Evolutionary conservation across 2,888 invertebrate genomes (phyloP).

Genomic region (Zygaena filipendulae): DNA sequence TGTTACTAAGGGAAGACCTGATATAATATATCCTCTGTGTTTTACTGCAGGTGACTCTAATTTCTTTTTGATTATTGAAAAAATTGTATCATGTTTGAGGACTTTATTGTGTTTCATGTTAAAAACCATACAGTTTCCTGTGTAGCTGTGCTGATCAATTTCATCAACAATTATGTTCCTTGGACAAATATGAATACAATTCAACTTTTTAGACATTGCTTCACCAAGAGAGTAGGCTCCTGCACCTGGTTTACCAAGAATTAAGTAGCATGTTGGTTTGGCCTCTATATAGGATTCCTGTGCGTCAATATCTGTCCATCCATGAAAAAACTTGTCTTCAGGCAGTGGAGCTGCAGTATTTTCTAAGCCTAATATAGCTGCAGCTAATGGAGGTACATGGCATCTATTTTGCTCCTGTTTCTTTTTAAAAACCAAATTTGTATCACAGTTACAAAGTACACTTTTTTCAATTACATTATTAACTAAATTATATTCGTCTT

Average conservation of each 20-base stretch:
- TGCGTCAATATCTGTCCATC: constrained; percentile 63
- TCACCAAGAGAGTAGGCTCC: constrained; percentile 63
- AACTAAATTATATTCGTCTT: not conserved
- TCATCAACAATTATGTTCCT: constrained; percentile 64
- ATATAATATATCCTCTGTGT: constrained; percentile 73
- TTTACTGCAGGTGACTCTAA: constrained; percentile 54
- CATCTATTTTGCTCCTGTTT: constrained; percentile 12
- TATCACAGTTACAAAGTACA: constrained; percentile 25
- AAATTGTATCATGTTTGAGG: constrained; percentile 55
- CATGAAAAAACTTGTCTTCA: constrained; percentile 24
- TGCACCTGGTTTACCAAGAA: constrained; percentile 70
- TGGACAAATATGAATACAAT: constrained; percentile 70
- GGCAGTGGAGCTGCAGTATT: constrained; percentile 40
- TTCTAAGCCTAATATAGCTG: constrained; percentile 39
- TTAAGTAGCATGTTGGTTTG: constrained; percentile 67
- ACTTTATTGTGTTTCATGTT: constrained; percentile 65
- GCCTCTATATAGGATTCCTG: constrained; percentile 53
- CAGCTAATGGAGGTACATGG: constrained; percentile 28
- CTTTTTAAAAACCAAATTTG: constrained; percentile 20
- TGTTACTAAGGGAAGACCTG: constrained; percentile 73
- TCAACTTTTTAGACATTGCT: constrained; percentile 63
- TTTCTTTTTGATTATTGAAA: constrained; percentile 61
- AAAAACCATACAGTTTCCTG: constrained; percentile 69
- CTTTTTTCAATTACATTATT: not conserved
- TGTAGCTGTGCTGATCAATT: constrained; percentile 58